These are phyloP conservation scores for Schrankia costaestrigalis DNA, from an alignment of 2,888 invertebrate species.

Conservation along the genomic window DNA sequence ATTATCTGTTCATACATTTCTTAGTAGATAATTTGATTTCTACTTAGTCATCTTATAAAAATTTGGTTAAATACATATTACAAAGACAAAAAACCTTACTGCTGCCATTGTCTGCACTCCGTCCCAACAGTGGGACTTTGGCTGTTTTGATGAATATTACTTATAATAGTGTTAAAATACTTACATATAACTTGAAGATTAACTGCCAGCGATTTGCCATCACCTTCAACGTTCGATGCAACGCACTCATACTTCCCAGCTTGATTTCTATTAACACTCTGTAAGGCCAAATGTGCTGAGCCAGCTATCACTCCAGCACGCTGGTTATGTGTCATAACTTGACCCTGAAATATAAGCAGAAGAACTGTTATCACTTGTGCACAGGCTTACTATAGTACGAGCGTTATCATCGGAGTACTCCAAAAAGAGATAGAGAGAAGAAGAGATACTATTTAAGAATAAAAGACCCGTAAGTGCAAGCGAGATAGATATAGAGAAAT, in stretches of 20 bases:
- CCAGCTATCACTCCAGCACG: slow-evolving; percentile 93
- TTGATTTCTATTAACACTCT: slow-evolving; percentile 88
- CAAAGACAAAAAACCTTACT: too few species aligned
- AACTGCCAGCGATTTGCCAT: slow-evolving; percentile 90
- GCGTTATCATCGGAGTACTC: background rate
- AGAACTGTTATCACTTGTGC: background rate
- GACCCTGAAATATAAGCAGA: slow-evolving; percentile 80
- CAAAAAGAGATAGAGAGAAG: background rate
- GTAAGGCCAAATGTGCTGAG: slow-evolving; percentile 89
- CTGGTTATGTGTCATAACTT: slow-evolving; percentile 91
- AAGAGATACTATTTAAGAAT: too few species aligned
- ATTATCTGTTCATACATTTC: too few species aligned
- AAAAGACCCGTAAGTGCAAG: too few species aligned
- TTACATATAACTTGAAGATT: slow-evolving; percentile 95
- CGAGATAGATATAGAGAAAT: background rate
- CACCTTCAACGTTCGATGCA: slow-evolving; percentile 95
- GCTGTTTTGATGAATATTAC: background rate
- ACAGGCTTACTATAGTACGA: background rate
- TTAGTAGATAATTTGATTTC: too few species aligned
- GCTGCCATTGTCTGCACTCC: background rate
- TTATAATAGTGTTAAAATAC: slow-evolving; percentile 61
- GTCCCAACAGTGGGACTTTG: background rate
- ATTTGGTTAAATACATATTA: too few species aligned
- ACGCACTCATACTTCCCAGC: slow-evolving; percentile 94
- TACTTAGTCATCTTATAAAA: too few species aligned